Evolutionary conservation across 2,888 invertebrate species (phyloP).

Genomic region (Phyto melanocephala): DNA sequence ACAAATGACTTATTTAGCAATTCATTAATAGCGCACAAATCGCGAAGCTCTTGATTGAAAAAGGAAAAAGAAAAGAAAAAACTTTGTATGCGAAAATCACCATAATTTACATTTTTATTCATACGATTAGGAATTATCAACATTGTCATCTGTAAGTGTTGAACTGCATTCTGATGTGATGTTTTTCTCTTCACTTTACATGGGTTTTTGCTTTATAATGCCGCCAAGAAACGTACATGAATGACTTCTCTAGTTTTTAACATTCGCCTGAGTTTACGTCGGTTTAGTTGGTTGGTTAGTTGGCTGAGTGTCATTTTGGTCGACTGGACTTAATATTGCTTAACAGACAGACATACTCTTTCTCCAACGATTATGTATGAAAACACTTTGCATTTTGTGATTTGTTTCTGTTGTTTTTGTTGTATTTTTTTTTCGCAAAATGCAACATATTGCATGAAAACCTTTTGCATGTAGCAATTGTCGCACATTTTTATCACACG

Average conservation of each 20-base stretch:
- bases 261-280: not conserved
- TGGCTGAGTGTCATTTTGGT: not conserved
- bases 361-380: not conserved
- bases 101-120: constrained; percentile 77
- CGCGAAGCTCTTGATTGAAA: not conserved
- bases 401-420: constrained; percentile 14
- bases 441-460: constrained; percentile 51
- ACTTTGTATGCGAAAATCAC: constrained; percentile 57
- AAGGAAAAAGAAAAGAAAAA: not conserved
- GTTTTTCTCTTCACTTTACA: constrained; percentile 63
- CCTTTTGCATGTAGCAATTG: constrained; percentile 67
- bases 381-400: constrained; percentile 59
- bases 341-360: not conserved
- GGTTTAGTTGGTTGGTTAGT: not conserved
- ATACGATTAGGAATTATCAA: constrained; percentile 75
- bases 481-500: constrained; percentile 77
- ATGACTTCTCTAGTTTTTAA: constrained; percentile 14
- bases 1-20: constrained; percentile 39
- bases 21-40: constrained; percentile 23
- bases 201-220: constrained; percentile 53
- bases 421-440: constrained; percentile 26
- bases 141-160: constrained; percentile 73
- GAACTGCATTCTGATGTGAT: constrained; percentile 70
- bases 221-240: constrained; percentile 35
- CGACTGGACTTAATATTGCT: not conserved